Conservation (phyloP, 2,113 vertebrate genomes). For the Edolisoma coerulescens region DNA sequence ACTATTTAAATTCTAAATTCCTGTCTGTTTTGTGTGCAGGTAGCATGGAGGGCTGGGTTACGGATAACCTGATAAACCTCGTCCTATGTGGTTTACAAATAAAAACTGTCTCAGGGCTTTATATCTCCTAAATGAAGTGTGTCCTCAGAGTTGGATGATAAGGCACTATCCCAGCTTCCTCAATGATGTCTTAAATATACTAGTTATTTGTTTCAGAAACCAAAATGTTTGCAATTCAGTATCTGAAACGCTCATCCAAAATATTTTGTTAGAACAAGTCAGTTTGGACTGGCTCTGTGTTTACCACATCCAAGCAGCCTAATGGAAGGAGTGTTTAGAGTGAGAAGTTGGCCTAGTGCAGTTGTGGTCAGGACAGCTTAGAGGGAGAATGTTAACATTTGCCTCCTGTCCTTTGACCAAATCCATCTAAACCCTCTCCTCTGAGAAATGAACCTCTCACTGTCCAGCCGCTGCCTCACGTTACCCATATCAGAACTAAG, state of each 20-base stretch:
- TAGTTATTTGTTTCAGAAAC: neutral
- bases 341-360: neutral
- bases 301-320: neutral
- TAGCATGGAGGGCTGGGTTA: neutral
- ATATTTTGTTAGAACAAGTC: neutral
- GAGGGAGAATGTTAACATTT: neutral
- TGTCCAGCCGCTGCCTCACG: neutral
- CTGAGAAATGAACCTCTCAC: neutral
- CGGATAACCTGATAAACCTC: neutral
- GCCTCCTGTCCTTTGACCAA: neutral
- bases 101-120: neutral
- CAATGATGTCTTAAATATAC: neutral
- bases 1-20: neutral
- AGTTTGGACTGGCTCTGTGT: neutral
- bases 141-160: neutral
- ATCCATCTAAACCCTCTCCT: neutral
- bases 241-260: neutral
- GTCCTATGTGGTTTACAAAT: neutral
- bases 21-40: neutral
- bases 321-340: slow-evolving; percentile 16
- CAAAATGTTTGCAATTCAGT: neutral
- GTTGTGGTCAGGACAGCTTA: neutral
- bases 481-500: neutral
- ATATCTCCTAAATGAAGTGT: neutral
- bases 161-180: neutral